A percentile compares a stretch with the other conserved stretches of the same genome.
Conservation (phyloP, 2,113 vertebrate species). For the Cyrtonyx montezumae region DNA sequence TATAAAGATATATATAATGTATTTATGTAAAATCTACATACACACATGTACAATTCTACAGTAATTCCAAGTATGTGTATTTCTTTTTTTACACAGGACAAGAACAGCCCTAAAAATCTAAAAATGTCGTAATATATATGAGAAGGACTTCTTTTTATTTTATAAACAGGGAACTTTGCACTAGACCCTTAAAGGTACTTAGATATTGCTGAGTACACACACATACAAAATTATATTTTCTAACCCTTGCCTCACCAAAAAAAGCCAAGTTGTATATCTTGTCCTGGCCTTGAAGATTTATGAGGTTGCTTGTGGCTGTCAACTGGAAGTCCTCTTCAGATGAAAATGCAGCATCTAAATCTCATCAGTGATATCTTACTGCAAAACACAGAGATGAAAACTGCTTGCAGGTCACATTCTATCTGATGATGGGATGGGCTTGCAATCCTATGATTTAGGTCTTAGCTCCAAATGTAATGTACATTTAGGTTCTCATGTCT, state of each 20-base stretch:
- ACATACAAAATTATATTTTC: neutral
- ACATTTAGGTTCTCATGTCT: neutral
- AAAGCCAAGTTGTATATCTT: neutral
- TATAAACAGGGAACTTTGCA: neutral
- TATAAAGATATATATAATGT: too few relatives aligned
- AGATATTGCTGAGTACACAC: neutral
- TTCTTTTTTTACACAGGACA: neutral
- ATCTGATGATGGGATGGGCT: neutral
- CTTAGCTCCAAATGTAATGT: too few relatives aligned
- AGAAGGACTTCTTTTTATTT: neutral
- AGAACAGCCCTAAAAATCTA: neutral
- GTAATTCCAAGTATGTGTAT: neutral
- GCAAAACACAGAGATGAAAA: neutral
- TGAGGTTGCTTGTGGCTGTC: too few relatives aligned
- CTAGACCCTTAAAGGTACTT: neutral
- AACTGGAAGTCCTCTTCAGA: neutral
- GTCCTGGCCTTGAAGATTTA: too few relatives aligned
- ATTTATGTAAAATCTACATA: neutral
- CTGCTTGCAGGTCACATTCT: neutral
- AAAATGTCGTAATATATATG: neutral
- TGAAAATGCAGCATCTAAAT: rapidly evolving
- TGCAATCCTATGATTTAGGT: neutral
- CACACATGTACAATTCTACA: neutral
- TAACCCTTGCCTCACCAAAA: neutral
- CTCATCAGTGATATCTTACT: neutral